phyloP scores from a whole-genome alignment of 2,113 vertebrate species.

The Sorex araneus region DNA sequence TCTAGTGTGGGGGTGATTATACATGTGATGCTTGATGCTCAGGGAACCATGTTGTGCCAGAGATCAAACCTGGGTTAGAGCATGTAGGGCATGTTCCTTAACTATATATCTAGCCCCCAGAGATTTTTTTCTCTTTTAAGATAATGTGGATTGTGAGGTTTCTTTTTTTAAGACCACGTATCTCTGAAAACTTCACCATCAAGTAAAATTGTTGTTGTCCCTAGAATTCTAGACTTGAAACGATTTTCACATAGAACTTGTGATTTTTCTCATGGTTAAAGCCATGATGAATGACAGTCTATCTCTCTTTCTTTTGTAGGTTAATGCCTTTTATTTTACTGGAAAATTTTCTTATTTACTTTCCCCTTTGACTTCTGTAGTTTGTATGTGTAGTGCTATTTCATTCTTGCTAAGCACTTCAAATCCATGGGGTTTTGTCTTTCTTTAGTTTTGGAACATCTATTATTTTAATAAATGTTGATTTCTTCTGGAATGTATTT shows the following conservation, averaged over 20 bases:
- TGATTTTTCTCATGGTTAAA: conserved; percentile 15
- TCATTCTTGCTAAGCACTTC: conserved; percentile 13
- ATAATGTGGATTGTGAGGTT: neutral
- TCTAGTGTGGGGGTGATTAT: too few relatives aligned
- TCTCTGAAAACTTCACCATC: conserved; percentile 18
- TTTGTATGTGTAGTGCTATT: neutral
- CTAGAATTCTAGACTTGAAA: conserved; percentile 43
- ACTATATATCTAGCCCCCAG: neutral
- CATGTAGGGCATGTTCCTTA: too few relatives aligned
- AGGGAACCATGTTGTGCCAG: too few relatives aligned
- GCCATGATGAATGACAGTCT: neutral
- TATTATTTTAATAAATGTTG: conserved; percentile 8
- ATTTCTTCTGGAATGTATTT: conserved; percentile 3
- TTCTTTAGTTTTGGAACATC: neutral
- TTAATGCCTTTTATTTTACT: conserved; percentile 10
- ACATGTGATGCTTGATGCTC: too few relatives aligned
- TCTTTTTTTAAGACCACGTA: conserved; percentile 5
- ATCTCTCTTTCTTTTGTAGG: neutral
- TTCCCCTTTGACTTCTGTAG: neutral
- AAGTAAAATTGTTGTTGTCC: conserved; percentile 29
- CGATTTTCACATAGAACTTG: conserved; percentile 30
- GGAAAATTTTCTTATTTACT: neutral
- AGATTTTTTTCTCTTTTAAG: neutral
- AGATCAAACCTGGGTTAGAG: too few relatives aligned
- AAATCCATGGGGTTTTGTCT: neutral